These are phyloP conservation scores for Trichacis sp. DNA, from an alignment of 2,888 invertebrate species.

Conservation along the genomic window DNA sequence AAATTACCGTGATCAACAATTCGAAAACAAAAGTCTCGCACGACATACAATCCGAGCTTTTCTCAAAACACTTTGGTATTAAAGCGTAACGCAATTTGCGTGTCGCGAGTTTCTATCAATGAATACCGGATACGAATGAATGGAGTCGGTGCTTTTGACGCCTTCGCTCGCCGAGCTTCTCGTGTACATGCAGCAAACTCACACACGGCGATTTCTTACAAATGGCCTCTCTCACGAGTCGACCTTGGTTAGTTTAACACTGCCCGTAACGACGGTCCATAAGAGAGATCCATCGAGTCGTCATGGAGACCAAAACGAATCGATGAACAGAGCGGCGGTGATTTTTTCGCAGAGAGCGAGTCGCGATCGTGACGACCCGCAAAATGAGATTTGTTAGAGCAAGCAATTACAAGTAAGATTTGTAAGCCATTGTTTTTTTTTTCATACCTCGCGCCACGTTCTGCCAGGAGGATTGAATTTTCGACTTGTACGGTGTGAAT, in stretches of 20 bases:
- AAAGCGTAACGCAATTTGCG: constrained; percentile 44
- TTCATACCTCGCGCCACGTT: constrained; percentile 33
- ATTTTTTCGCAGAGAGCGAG: constrained; percentile 41
- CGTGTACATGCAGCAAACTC: constrained; percentile 37
- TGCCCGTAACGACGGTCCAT: constrained; percentile 53
- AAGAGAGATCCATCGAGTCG: constrained; percentile 56
- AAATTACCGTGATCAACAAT: too few species aligned
- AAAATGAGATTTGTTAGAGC: constrained; percentile 47
- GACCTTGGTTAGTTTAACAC: constrained; percentile 49
- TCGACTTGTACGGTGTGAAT: constrained; percentile 42
- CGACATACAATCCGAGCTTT: neutral
- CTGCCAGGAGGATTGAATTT: constrained; percentile 42
- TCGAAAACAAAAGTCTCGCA: too few species aligned
- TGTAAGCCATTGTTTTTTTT: constrained; percentile 46
- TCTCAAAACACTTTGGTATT: constrained; percentile 45
- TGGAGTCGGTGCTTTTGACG: constrained; percentile 52
- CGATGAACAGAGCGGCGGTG: constrained; percentile 46
- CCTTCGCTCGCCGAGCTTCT: constrained; percentile 34
- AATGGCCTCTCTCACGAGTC: constrained; percentile 48
- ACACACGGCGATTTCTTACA: constrained; percentile 50
- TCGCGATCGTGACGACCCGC: constrained; percentile 46
- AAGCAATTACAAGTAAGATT: constrained; percentile 46
- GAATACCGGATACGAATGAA: constrained; percentile 55
- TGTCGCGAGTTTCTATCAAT: constrained; percentile 48
- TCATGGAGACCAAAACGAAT: constrained; percentile 54